Base-by-base conservation (phyloP, 2,113 vertebrate species). In the Sclerurus mexicanus region DNA sequence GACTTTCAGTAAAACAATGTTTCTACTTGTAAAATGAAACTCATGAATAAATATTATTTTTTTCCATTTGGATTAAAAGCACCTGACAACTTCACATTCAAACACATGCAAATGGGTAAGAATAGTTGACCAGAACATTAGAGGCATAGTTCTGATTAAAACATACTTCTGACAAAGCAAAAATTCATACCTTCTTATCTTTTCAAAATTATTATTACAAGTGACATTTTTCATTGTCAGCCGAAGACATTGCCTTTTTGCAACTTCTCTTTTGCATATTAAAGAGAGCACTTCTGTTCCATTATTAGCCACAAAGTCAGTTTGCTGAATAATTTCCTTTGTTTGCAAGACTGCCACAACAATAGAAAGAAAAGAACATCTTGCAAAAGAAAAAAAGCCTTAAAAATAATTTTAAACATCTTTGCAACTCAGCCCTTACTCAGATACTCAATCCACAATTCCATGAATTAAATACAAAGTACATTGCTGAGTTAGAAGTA, bases 291-390 rank as follows among this genome's bases (percentile, higher is more conserved):
- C 67, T 95, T 94, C 85, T 93, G 71, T 94, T 77, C 93, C 89
- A 86, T 93, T 94, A 75, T 93, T 96, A 96, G 91, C 66, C 67
- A 85, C 81, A 91, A 82, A 94, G 81, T 49, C 71, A 77, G 91
- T 87, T 83, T 93, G 85, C 87, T 84, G 87, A 94, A 96, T 80
- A 91, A 93, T 90, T 88, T 94, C 72, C 71, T 96, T 87, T 90
- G 86, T 93, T 88, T 93, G 71, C 10, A 5, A 87, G 82, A 69
- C 50, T 79, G 50, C 67, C 76, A 86, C 33, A 60, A 72, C 40
- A 95, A 91, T 21, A 88, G 72, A 90, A 84, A 85, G 31, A 28
- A 56, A 68, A 50, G 78, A 95, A 91, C 62, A 88, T 55, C 44
- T 81, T 63, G 64, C 39, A 67, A 86, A 82, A 94, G 74, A 59